Conservation (phyloP, 1,140 invertebrate genomes). For the Anastrepha ludens region DNA sequence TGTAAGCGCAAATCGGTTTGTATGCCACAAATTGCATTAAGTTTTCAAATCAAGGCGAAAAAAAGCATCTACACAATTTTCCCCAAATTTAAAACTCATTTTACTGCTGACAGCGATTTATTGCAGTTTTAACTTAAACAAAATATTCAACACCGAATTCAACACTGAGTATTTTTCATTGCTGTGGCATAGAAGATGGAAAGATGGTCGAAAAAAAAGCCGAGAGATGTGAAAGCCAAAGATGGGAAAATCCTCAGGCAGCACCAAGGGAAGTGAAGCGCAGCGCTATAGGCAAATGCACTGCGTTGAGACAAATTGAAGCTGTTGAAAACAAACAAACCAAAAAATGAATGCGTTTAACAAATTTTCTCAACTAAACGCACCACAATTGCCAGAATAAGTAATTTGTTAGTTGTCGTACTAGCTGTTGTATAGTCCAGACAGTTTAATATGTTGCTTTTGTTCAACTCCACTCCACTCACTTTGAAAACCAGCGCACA, state of each 20-base stretch:
- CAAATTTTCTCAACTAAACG: not conserved
- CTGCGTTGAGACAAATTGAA: not conserved
- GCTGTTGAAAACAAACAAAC: not conserved
- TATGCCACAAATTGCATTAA: not conserved
- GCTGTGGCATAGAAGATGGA: too few relatives aligned
- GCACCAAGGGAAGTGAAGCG: not conserved
- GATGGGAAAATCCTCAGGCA: not conserved
- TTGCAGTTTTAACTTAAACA: slow-evolving; percentile 27
- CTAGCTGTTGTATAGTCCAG: not conserved
- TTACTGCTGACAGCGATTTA: not conserved
- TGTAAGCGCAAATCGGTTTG: not conserved
- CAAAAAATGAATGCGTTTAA: not conserved
- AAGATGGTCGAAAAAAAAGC: not conserved
- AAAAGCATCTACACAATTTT: slow-evolving; percentile 1
- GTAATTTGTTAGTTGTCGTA: not conserved
- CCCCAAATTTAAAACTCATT: not conserved
- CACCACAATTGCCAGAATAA: not conserved
- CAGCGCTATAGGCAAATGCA: not conserved
- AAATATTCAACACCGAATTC: not conserved
- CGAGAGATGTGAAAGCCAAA: not conserved
- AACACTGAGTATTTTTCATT: too few relatives aligned
- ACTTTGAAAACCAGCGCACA: not conserved
- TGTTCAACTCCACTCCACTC: not conserved
- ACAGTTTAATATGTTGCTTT: not conserved
- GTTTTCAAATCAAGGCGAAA: not conserved